A percentile compares a stretch with the other conserved stretches of the same genome.
phyloP scores from a whole-genome alignment of 1,140 invertebrate species.

The Bathynomus jamesi region DNA sequence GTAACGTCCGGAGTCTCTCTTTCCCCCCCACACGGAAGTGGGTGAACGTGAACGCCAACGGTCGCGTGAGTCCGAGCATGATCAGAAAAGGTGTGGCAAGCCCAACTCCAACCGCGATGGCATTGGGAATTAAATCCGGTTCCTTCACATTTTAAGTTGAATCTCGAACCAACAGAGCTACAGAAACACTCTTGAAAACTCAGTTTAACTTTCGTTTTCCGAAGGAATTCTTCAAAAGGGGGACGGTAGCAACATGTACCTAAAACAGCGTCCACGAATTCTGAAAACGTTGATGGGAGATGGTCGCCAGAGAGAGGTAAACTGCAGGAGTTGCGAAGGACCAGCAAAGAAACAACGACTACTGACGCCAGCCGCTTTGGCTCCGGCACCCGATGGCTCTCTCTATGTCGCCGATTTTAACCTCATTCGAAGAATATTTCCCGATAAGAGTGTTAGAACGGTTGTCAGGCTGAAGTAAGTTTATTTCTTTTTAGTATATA shows the following conservation, averaged over 20 bases:
- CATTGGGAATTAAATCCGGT: too few species aligned
- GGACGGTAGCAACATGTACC: constrained; percentile 90
- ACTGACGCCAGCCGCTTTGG: constrained; percentile 81
- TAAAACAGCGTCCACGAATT: constrained; percentile 85
- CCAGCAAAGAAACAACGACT: constrained; percentile 70
- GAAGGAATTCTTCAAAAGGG: constrained; percentile 90
- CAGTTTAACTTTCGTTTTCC: constrained; percentile 36
- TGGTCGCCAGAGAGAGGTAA: constrained; percentile 74
- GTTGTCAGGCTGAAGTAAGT: constrained; percentile 82
- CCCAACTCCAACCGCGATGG: too few species aligned
- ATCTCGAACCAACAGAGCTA: too few species aligned
- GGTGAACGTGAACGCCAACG: too few species aligned
- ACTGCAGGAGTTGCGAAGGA: constrained; percentile 74
- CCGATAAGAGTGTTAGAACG: constrained; percentile 77
- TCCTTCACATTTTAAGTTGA: too few species aligned
- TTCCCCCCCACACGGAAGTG: too few species aligned
- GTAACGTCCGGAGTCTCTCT: too few species aligned
- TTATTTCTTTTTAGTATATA: background rate
- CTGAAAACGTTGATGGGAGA: constrained; percentile 88
- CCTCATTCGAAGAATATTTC: constrained; percentile 77
- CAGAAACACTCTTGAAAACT: too few species aligned
- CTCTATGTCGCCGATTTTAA: constrained; percentile 95
- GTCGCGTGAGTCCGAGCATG: too few species aligned
- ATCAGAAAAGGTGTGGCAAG: too few species aligned
- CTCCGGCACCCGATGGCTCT: constrained; percentile 82